phyloP scores from a whole-genome alignment of 2,888 invertebrate species.

The Brachypalpus laphriformis region DNA sequence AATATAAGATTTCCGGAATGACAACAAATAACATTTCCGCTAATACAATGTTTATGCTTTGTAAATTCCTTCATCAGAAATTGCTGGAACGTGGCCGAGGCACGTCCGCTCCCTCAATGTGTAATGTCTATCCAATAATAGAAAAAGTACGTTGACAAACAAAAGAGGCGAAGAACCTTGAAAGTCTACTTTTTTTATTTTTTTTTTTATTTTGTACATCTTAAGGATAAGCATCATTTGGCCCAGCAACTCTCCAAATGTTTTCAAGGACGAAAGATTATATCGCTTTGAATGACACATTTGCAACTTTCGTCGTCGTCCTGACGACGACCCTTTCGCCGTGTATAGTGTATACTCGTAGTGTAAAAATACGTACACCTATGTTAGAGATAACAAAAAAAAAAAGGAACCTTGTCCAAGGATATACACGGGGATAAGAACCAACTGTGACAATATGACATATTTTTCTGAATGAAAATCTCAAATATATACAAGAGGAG shows the following conservation, averaged over 20 bases:
- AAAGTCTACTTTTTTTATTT: constrained; percentile 26
- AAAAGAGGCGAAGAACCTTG: constrained; percentile 15
- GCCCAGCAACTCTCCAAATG: constrained; percentile 8
- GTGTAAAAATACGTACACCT: constrained; percentile 38
- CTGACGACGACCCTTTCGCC: constrained; percentile 22
- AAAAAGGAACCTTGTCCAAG: constrained; percentile 14
- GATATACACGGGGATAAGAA: constrained; percentile 22
- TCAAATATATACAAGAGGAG: constrained; percentile 16
- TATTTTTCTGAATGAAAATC: constrained; percentile 55
- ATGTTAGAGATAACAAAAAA: not conserved
- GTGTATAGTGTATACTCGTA: constrained; percentile 3
- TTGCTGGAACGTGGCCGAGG: constrained; percentile 20
- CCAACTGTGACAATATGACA: constrained; percentile 54
- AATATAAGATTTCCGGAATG: constrained; percentile 33
- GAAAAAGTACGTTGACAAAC: constrained; percentile 13
- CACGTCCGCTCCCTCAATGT: constrained; percentile 25
- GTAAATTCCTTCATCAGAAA: constrained; percentile 18
- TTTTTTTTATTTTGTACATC: not conserved
- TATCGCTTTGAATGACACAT: constrained; percentile 30
- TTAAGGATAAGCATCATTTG: constrained; percentile 38
- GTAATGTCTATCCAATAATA: constrained; percentile 24
- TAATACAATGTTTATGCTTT: constrained; percentile 33
- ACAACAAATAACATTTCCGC: constrained; percentile 36
- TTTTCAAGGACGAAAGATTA: constrained; percentile 47
- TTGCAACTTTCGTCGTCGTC: constrained; percentile 27